Evolutionary conservation across 1,140 invertebrate species (phyloP).

Genomic region (Tyrophagus putrescentiae): DNA sequence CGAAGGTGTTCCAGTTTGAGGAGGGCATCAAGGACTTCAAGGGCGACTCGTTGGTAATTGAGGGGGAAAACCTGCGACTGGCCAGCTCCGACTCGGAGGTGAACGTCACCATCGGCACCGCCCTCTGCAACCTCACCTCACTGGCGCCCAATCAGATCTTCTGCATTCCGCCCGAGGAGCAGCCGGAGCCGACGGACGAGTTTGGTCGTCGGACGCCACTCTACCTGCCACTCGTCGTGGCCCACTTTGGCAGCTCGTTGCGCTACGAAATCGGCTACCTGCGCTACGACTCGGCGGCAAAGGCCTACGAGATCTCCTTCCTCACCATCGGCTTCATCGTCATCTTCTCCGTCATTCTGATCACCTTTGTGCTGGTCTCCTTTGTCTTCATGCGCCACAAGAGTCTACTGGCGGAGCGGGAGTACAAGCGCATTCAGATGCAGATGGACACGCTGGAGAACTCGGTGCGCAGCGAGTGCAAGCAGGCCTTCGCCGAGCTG

Average conservation of each 20-base stretch:
- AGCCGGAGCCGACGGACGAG: constrained; percentile 73
- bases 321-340: constrained; percentile 31
- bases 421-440: constrained; percentile 93
- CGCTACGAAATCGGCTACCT: constrained; percentile 68
- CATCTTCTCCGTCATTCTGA: constrained; percentile 23
- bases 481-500: constrained; percentile 94
- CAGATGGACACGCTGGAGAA: constrained; percentile 99
- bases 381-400: constrained; percentile 74
- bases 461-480: constrained; percentile 91
- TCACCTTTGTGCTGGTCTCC: constrained; percentile 44
- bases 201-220: constrained; percentile 41
- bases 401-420: constrained; percentile 82
- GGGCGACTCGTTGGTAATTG: constrained; percentile 86
- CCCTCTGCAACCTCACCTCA: constrained; percentile 80
- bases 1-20: constrained; percentile 71
- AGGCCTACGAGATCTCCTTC: constrained; percentile 58
- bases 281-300: constrained; percentile 70
- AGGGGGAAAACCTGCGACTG: constrained; percentile 76
- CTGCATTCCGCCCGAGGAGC: constrained; percentile 71
- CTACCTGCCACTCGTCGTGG: constrained; percentile 25
- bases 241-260: constrained; percentile 63
- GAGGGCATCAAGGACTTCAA: constrained; percentile 43
- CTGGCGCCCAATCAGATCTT: constrained; percentile 70
- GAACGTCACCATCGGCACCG: constrained; percentile 73
- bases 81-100: constrained; percentile 80